These are phyloP conservation scores for Drosophila melanica DNA, from an alignment of 1,140 invertebrate genomes.

Conservation along the genomic window DNA sequence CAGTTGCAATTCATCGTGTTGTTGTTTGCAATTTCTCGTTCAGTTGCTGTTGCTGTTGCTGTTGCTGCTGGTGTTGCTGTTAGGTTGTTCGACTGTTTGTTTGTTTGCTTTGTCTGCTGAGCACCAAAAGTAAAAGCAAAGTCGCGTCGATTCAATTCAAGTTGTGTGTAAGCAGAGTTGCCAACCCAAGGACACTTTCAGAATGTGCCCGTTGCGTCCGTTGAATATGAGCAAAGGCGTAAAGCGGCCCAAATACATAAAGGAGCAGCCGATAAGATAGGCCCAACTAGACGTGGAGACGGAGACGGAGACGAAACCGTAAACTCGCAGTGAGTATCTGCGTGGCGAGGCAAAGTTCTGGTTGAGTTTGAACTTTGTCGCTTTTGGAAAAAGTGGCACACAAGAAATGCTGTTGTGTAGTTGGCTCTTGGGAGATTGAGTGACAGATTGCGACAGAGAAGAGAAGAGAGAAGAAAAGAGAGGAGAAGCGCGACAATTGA, in stretches of 20 bases:
- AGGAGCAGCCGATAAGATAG: conserved; percentile 32
- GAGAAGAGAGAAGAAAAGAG: background rate
- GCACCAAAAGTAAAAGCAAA: conserved; percentile 53
- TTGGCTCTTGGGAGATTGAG: conserved; percentile 68
- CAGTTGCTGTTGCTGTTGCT: conserved; percentile 3
- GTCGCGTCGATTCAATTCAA: conserved; percentile 51
- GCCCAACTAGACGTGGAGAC: background rate
- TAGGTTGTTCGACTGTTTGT: conserved; percentile 18
- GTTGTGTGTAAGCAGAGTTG: conserved; percentile 65
- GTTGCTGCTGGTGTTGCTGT: conserved; percentile 11
- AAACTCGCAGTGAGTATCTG: background rate
- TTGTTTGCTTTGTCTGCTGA: conserved; percentile 36
- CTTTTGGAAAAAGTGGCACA: conserved; percentile 44
- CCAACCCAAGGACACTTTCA: conserved; percentile 45
- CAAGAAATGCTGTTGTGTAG: conserved; percentile 62
- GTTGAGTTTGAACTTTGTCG: conserved; percentile 48
- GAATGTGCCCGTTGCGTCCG: background rate
- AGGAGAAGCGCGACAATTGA: background rate
- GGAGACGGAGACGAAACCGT: too few relatives aligned
- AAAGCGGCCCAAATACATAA: conserved; percentile 22
- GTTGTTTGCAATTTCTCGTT: conserved; percentile 38
- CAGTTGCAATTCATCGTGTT: conserved; percentile 47
- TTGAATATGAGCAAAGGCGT: conserved; percentile 37
- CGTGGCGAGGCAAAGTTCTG: conserved; percentile 26
- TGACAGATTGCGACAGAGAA: conserved; percentile 61